A percentile compares a stretch with the other conserved stretches of the same genome.
These are phyloP conservation scores for Megalurothrips usitatus DNA, from an alignment of 2,888 invertebrate genomes.

Conservation along the genomic window DNA sequence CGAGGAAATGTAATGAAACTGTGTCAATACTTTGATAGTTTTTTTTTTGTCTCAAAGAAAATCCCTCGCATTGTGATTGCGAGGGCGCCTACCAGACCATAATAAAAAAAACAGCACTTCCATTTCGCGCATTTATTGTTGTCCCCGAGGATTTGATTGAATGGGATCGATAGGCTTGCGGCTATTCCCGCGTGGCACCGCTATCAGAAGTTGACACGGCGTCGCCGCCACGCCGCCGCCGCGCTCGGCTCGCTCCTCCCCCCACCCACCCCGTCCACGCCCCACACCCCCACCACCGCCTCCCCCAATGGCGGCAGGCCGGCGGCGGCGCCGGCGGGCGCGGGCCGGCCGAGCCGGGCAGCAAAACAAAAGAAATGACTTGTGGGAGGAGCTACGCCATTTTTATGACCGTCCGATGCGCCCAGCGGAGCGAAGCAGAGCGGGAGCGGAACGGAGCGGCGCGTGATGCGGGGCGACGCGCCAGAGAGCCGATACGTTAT, in stretches of 20 bases:
- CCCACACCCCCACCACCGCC: slow-evolving; percentile 1
- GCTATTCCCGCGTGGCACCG: background rate
- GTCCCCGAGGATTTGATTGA: background rate
- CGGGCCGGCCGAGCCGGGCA: background rate
- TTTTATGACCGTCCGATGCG: background rate
- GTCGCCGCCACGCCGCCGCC: background rate
- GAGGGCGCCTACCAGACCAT: no score
- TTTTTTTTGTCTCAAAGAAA: no score
- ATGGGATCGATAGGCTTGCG: background rate
- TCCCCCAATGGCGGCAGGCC: background rate
- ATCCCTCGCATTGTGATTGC: no score
- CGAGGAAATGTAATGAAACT: no score
- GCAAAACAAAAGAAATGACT: slow-evolving; percentile 25
- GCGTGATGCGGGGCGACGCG: no score
- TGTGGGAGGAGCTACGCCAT: slow-evolving; percentile 25
- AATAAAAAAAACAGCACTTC: background rate
- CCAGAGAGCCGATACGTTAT: no score
- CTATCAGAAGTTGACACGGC: slow-evolving; percentile 21
- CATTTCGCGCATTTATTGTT: background rate
- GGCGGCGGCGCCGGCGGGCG: background rate
- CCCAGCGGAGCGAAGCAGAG: background rate
- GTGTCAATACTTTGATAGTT: no score
- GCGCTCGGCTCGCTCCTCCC: background rate
- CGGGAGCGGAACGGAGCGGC: background rate
- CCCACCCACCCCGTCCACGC: background rate